phyloP scores from a whole-genome alignment of 2,113 vertebrate genomes.

The Aegithalos caudatus region DNA sequence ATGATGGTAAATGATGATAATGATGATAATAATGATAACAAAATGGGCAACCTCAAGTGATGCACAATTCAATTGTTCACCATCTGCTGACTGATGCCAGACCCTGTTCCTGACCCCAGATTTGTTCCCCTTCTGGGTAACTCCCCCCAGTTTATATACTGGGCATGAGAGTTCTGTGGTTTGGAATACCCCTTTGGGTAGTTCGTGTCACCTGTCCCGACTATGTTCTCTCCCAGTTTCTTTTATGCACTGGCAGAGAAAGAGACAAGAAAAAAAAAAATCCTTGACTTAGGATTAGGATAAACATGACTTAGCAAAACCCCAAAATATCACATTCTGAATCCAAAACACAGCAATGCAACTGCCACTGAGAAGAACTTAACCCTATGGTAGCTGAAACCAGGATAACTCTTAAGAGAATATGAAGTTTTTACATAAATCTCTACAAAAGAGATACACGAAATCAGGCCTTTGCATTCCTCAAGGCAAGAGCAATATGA shows the following conservation, averaged over 20 bases:
- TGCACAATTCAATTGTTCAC: not conserved
- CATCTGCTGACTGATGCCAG: rapidly evolving
- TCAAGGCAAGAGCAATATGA: not conserved
- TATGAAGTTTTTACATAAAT: not conserved
- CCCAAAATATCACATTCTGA: not conserved
- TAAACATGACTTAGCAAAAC: not conserved
- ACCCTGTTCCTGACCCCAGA: not conserved
- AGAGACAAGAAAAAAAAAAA: not conserved
- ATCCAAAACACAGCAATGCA: not conserved
- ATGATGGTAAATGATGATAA: not conserved
- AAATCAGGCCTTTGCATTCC: not conserved
- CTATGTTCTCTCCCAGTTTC: not conserved
- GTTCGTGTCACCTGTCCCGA: not conserved
- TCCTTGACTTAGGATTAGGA: too few relatives aligned
- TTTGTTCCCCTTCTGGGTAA: not conserved
- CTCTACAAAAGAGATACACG: not conserved
- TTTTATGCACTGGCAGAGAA: not conserved
- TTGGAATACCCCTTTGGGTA: not conserved
- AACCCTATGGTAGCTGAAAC: not conserved
- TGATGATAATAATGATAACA: not conserved
- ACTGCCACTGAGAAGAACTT: not conserved
- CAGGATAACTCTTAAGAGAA: not conserved
- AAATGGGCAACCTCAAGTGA: not conserved
- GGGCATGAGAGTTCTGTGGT: not conserved
- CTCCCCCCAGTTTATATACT: too few relatives aligned